A percentile compares a stretch with the other conserved stretches of the same genome.
These are phyloP conservation scores for Pseudococcus longispinus DNA, from an alignment of 2,888 invertebrate species.

Conservation along the genomic window DNA sequence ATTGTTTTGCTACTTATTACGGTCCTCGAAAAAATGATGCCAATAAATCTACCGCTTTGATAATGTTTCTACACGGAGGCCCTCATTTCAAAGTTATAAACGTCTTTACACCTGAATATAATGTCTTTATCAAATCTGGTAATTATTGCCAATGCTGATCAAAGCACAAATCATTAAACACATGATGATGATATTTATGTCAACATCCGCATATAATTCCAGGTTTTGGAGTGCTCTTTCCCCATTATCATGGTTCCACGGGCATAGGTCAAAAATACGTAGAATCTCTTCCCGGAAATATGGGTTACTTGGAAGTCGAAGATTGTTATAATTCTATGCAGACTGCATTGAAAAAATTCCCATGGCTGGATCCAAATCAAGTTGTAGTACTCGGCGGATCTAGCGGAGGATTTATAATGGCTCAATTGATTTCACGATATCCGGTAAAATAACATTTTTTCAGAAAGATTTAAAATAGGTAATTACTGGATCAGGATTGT, in stretches of 20 bases:
- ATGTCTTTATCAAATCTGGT: conserved; percentile 57
- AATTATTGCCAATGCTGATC: no score
- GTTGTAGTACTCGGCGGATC: conserved; percentile 82
- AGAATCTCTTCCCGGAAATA: not conserved
- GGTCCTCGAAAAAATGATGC: conserved; percentile 66
- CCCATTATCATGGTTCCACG: conserved; percentile 12
- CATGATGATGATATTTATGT: no score
- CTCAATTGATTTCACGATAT: conserved; percentile 83
- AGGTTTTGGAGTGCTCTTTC: conserved; percentile 37
- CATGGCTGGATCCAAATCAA: conserved; percentile 69
- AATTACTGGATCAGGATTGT: no score
- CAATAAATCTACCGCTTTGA: conserved; percentile 65
- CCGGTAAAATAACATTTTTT: conserved; percentile 68
- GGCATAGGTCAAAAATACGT: conserved; percentile 20
- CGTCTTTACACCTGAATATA: conserved; percentile 64
- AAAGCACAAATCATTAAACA: no score
- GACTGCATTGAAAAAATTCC: conserved; percentile 78
- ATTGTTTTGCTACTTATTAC: conserved; percentile 69
- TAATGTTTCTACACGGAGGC: conserved; percentile 84
- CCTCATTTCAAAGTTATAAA: conserved; percentile 76
- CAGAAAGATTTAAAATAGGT: not conserved
- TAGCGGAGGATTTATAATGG: conserved; percentile 87
- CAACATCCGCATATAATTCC: no score
- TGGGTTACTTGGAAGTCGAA: conserved; percentile 9
- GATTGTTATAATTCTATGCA: conserved; percentile 75